Evolutionary conservation across 2,113 vertebrate species (phyloP).

Genomic region (Ceyx margarethae): DNA sequence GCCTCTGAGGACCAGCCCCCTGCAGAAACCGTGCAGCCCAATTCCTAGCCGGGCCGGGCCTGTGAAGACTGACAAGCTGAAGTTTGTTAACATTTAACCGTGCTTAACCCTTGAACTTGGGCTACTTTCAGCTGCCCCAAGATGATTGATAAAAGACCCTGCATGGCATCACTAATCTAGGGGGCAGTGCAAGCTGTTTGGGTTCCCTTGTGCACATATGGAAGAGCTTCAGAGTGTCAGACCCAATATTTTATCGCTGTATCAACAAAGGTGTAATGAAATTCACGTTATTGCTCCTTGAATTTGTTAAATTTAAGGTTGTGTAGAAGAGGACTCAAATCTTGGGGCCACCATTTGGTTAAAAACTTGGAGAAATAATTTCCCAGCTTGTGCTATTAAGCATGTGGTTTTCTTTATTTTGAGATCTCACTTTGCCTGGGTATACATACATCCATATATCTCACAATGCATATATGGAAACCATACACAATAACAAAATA

Average conservation of each 20-base stretch:
- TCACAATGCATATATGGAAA: constrained; percentile 58
- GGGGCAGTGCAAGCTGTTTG: background rate
- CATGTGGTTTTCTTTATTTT: constrained; percentile 63
- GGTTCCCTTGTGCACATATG: constrained; percentile 8
- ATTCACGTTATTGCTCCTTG: constrained; percentile 62
- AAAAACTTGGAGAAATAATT: constrained; percentile 68
- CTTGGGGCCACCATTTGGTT: constrained; percentile 51
- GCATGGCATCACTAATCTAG: background rate
- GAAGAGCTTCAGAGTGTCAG: constrained; percentile 58
- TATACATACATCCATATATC: constrained; percentile 46
- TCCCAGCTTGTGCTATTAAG: constrained; percentile 62
- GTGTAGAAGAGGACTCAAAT: background rate
- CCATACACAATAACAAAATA: constrained; percentile 67
- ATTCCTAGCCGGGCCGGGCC: background rate
- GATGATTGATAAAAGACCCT: background rate
- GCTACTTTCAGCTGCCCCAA: background rate
- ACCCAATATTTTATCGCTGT: constrained; percentile 18
- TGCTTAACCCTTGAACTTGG: constrained; percentile 24
- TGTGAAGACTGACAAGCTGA: background rate
- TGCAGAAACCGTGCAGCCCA: background rate
- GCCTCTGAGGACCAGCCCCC: background rate
- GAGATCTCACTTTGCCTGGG: constrained; percentile 58
- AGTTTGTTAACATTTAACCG: constrained; percentile 29
- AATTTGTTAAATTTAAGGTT: constrained; percentile 3
- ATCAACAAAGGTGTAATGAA: constrained; percentile 56